phyloP scores from a whole-genome alignment of 2,888 invertebrate species.

The Sycophila texana region DNA sequence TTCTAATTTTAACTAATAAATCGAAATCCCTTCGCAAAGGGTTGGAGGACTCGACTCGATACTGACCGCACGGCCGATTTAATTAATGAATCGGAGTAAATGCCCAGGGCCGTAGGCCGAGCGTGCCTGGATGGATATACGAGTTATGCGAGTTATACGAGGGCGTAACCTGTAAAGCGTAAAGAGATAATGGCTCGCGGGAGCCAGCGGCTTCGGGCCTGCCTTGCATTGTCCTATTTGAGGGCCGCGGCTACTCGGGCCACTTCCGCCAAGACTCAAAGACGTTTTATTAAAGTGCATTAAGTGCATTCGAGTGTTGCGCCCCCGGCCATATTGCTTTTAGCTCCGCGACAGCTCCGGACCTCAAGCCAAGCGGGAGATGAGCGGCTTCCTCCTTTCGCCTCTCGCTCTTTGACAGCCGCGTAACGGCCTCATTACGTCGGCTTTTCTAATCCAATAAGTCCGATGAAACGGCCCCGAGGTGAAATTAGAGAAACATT shows the following conservation, averaged over 20 bases:
- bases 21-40: no score
- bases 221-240: neutral
- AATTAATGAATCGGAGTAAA: constrained; percentile 15
- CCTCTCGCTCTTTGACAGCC: constrained; percentile 8
- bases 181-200: constrained; percentile 48
- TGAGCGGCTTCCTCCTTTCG: no score
- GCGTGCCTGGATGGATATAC: neutral
- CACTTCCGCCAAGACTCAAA: constrained; percentile 32
- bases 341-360: neutral
- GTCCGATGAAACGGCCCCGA: neutral
- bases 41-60: no score
- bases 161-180: constrained; percentile 49
- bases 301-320: constrained; percentile 50
- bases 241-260: neutral
- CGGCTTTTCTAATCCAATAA: constrained; percentile 44
- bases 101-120: constrained; percentile 5
- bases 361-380: no score
- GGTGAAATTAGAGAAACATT: neutral
- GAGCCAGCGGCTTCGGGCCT: neutral
- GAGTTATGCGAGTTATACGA: constrained; percentile 46
- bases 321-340: constrained; percentile 43
- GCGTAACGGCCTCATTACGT: constrained; percentile 13
- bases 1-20: no score
- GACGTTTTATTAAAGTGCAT: constrained; percentile 55
- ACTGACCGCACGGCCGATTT: no score